A percentile compares a stretch with the other conserved stretches of the same genome.
Conservation (phyloP, 2,888 invertebrate species). For the Argyresthia goedartella region DNA sequence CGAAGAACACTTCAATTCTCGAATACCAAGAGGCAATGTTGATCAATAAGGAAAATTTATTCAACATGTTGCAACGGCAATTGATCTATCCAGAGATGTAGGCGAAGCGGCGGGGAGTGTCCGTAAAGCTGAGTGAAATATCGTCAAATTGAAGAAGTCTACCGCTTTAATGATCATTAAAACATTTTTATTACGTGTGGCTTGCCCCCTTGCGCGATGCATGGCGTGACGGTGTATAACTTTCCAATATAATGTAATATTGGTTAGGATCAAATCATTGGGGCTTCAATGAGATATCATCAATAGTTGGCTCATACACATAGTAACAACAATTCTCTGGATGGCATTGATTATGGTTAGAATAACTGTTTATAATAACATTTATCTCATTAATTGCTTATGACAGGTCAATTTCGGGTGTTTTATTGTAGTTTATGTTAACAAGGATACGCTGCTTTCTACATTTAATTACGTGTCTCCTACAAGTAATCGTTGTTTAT, state of each 20-base stretch:
- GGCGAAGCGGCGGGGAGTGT: conserved; percentile 4
- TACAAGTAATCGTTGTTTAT: conserved; percentile 25
- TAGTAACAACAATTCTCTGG: not conserved
- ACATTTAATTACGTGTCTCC: conserved; percentile 14
- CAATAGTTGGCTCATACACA: not conserved
- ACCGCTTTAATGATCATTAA: conserved; percentile 12
- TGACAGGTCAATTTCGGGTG: conserved; percentile 16
- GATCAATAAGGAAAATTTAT: conserved; percentile 8
- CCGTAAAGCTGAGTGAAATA: conserved; percentile 10
- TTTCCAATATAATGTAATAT: conserved; percentile 13
- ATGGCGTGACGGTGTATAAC: conserved; percentile 13
- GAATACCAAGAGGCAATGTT: not conserved
- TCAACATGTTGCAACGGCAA: conserved; percentile 6
- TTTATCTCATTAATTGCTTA: conserved; percentile 12
- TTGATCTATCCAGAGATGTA: conserved; percentile 8
- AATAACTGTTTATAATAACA: conserved; percentile 6
- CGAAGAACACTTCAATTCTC: not conserved
- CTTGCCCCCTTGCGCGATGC: conserved; percentile 9
- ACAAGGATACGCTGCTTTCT: conserved; percentile 17
- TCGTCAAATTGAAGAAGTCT: conserved; percentile 8
- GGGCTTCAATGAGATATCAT: not conserved
- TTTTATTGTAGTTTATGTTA: conserved; percentile 6
- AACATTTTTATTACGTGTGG: conserved; percentile 13
- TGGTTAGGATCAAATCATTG: conserved; percentile 11
- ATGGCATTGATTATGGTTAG: no score